phyloP scores from a whole-genome alignment of 2,797 vertebrate genomes.

The Anguilla megastoma region DNA sequence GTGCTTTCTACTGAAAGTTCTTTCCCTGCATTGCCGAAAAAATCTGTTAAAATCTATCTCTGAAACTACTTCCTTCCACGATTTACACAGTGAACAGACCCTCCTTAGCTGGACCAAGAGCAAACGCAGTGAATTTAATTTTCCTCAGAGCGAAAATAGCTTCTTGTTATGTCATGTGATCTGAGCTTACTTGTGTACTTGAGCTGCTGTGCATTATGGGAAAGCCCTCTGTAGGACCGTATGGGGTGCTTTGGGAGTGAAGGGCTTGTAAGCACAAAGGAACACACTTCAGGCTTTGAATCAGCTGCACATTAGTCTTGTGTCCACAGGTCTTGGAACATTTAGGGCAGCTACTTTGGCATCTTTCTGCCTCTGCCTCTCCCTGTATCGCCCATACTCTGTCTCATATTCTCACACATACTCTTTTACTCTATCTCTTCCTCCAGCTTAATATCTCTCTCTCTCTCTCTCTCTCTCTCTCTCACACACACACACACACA shows the following conservation, averaged over 20 bases:
- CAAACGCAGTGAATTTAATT: background rate
- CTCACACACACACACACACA: background rate
- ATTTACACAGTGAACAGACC: background rate
- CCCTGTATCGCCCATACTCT: constrained; percentile 34
- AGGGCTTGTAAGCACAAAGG: background rate
- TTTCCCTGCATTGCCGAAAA: background rate
- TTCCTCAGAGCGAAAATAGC: background rate
- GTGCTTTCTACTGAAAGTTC: background rate
- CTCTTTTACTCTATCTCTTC: background rate
- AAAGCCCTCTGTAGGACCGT: background rate
- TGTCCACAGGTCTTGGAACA: background rate
- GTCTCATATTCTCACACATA: no score
- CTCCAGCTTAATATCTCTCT: background rate
- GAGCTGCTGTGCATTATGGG: constrained; percentile 15
- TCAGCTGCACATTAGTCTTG: background rate
- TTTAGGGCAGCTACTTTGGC: constrained; percentile 58
- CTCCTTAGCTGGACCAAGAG: background rate
- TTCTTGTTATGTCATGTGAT: background rate
- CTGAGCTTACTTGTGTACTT: constrained; percentile 10
- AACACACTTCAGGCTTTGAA: constrained; percentile 22
- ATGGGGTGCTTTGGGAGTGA: background rate
- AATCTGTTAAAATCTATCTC: background rate
- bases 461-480: constrained; percentile 3
- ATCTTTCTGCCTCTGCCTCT: constrained; percentile 35
- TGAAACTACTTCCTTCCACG: background rate